A percentile compares a stretch with the other conserved stretches of the same genome.
Evolutionary conservation across 2,888 invertebrate genomes (phyloP).

Genomic region (Lasioglossum oenotherae): DNA sequence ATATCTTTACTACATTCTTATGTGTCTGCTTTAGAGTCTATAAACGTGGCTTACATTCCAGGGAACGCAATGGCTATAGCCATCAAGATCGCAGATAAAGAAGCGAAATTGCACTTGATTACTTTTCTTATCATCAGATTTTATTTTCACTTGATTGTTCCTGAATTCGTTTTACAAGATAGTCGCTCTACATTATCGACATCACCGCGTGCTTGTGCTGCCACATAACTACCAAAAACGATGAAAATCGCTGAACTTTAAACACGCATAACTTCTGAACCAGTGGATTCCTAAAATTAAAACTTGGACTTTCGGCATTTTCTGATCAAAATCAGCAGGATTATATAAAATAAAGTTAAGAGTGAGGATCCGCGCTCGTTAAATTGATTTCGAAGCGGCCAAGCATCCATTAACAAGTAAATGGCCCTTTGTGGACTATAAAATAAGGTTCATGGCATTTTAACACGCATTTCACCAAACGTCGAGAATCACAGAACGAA

Average conservation of each 20-base stretch:
- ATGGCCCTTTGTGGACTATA: neutral
- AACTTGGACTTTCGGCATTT: no score
- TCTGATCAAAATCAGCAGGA: no score
- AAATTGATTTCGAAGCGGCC: neutral
- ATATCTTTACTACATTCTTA: neutral
- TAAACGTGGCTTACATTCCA: neutral
- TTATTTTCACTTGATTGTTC: neutral
- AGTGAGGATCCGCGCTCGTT: neutral
- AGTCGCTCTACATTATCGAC: no score
- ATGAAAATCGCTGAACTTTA: no score
- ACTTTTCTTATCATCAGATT: neutral
- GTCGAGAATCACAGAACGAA: conserved; percentile 23
- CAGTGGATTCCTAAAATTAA: no score
- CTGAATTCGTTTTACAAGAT: neutral
- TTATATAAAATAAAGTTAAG: no score
- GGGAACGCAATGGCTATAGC: neutral
- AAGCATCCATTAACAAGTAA: neutral
- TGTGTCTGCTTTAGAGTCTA: neutral
- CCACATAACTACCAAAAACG: no score
- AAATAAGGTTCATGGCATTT: neutral
- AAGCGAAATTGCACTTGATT: neutral
- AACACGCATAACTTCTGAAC: no score
- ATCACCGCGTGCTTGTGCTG: no score
- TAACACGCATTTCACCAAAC: neutral
- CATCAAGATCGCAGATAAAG: neutral